Conservation (phyloP, 2,113 vertebrate genomes). For the Sterna hirundo region DNA sequence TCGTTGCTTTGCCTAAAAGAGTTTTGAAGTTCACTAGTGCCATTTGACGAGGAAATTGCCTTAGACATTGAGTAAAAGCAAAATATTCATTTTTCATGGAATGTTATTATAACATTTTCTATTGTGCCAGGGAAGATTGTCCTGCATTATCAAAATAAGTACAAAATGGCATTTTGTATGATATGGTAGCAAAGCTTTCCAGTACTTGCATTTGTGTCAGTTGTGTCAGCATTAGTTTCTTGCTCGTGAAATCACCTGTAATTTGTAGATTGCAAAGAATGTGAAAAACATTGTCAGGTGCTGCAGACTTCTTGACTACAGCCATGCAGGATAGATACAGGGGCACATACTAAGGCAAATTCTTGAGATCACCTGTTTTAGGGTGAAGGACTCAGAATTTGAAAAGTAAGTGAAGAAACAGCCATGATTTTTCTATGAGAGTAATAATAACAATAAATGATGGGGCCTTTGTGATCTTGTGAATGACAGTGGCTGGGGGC, state of each 20-base stretch:
- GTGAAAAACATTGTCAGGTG: slow-evolving; percentile 63
- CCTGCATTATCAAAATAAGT: background rate
- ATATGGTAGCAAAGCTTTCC: background rate
- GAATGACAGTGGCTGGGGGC: background rate
- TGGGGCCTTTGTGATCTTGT: background rate
- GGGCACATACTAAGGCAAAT: slow-evolving; percentile 38
- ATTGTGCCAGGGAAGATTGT: background rate
- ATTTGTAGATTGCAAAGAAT: slow-evolving; percentile 68
- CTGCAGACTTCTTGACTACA: slow-evolving; percentile 68
- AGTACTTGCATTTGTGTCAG: background rate
- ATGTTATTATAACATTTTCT: background rate
- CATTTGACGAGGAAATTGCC: slow-evolving; percentile 45
- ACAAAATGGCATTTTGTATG: background rate
- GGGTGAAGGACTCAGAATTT: slow-evolving; percentile 66
- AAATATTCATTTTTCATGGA: background rate
- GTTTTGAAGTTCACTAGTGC: background rate
- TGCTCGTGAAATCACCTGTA: background rate
- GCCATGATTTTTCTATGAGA: background rate
- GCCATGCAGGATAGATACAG: slow-evolving; percentile 42
- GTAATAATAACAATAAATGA: background rate
- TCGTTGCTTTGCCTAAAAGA: slow-evolving; percentile 7
- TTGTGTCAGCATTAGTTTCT: background rate
- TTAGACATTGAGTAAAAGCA: slow-evolving; percentile 20
- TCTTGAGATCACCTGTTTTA: slow-evolving; percentile 65
- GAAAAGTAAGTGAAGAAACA: slow-evolving; percentile 55